Percentiles rank a stretch among this genome's conserved stretches.
phyloP scores from a whole-genome alignment of 1,140 invertebrate species.

The Drosophila bocqueti region DNA sequence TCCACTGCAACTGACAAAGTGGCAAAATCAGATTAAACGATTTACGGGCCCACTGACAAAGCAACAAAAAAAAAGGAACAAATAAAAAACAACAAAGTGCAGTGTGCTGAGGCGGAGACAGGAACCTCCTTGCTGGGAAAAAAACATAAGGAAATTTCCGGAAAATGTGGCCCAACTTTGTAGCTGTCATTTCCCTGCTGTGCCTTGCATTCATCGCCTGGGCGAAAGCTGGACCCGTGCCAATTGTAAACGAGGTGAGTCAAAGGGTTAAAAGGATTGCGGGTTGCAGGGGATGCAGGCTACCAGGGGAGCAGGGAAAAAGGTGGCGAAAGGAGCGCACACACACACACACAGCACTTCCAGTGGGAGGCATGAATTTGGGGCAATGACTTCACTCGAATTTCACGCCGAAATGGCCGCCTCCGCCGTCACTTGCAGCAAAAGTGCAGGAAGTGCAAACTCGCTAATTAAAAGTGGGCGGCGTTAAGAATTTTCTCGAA shows the following conservation, averaged over 20 bases:
- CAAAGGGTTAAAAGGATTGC: conserved; percentile 5
- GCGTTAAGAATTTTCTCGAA: conserved; percentile 10
- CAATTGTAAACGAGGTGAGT: conserved; percentile 84
- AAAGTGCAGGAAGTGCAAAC: conserved; percentile 26
- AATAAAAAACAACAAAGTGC: conserved; percentile 12
- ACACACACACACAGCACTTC: not conserved
- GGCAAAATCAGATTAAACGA: conserved; percentile 46
- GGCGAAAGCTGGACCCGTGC: conserved; percentile 79
- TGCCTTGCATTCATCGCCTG: conserved; percentile 69
- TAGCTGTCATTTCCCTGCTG: conserved; percentile 66
- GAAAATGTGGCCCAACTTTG: conserved; percentile 76
- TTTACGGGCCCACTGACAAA: conserved; percentile 33
- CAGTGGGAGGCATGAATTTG: conserved; percentile 51
- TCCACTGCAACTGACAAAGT: conserved; percentile 42
- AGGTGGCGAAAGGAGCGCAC: conserved; percentile 4
- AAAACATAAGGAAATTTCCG: conserved; percentile 20
- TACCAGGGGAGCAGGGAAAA: not conserved
- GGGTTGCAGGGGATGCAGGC: conserved; percentile 5
- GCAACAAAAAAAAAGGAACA: not conserved
- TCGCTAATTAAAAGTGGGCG: conserved; percentile 49
- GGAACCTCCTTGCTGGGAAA: not conserved
- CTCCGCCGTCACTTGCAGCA: conserved; percentile 12
- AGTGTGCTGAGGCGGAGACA: conserved; percentile 4
- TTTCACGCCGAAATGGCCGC: conserved; percentile 27
- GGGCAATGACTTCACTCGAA: conserved; percentile 55